Percentiles rank a stretch among this genome's conserved stretches.
These are phyloP conservation scores for Amblyornis subalaris DNA, from an alignment of 2,113 vertebrate species.

Conservation along the genomic window DNA sequence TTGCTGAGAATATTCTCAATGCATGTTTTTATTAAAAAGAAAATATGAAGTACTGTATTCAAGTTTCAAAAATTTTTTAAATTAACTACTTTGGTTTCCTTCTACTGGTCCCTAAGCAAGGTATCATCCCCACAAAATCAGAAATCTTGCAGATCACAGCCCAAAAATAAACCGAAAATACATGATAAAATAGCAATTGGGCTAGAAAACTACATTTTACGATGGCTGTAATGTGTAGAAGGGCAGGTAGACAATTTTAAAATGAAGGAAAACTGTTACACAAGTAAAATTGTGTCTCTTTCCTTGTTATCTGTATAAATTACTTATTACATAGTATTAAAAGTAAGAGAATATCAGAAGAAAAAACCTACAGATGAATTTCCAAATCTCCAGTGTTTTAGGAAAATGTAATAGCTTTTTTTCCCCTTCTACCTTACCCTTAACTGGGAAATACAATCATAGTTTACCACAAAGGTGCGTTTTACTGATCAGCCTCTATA, in stretches of 20 bases:
- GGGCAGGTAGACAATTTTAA: background rate
- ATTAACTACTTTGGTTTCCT: background rate
- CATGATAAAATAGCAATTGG: background rate
- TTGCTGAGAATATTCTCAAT: background rate
- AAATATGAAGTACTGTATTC: background rate
- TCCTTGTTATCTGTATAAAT: background rate
- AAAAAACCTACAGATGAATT: background rate
- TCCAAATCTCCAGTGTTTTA: background rate
- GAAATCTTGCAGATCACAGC: background rate
- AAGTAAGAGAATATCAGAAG: background rate
- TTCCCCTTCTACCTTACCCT: background rate
- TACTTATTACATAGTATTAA: background rate
- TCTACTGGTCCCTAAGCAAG: background rate
- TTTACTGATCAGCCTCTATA: background rate
- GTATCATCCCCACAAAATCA: background rate
- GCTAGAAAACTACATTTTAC: background rate
- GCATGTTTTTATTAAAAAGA: background rate
- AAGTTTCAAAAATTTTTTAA: background rate
- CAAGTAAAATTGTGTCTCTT: background rate
- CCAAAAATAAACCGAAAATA: background rate
- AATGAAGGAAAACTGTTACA: background rate
- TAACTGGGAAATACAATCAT: background rate
- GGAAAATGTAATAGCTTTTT: background rate
- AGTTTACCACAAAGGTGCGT: background rate
- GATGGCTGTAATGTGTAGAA: accelerated